Base-by-base conservation (phyloP, 2,797 vertebrate species). In the Tiaroga cobitis region DNA sequence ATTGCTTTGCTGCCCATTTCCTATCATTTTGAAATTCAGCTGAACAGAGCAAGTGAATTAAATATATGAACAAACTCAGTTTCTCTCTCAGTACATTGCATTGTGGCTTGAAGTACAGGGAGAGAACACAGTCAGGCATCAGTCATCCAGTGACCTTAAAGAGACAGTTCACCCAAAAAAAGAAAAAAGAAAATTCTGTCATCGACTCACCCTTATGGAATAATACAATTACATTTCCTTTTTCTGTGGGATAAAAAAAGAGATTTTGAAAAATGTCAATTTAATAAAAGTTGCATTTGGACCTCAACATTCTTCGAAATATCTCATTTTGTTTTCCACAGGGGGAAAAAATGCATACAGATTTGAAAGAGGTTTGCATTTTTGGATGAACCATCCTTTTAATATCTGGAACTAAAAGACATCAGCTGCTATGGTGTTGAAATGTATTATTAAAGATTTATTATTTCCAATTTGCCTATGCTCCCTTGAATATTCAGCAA, bases 371-470 rank as follows among this genome's bases (percentile, higher is more conserved):
- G 2, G 13, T 15, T 39, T 18, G 34, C 34, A 59, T 77, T 39
- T 77, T 77, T 59, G n/a, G 13, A 26, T 5, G 1, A 18, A 59
- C 13, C 16, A n/a, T 59, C 4, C 34, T 54, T 59, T 39, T 59
- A 37, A 54, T 37, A 69, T 39, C 15, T 51, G 49, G 5, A 49
- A 49, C 46, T 18, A 65, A 51, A 74, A 65, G 21, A 43, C 59
- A 79, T 16, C 56, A 79, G 56, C 37, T 43, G 63, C 63, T 51
- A 10, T 18, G 8, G 21, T 68, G 29, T 69, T 68, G 21, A 69
- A 54, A 69, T 54, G 0, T 59, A 59, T 77, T 59, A 59, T 77
- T 77, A 59, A 59, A 56, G 49, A 81, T 81, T 1, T 81, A 81
- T 41, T 81, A 56, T 56, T 70, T 70, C 16, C 9, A 26, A 70